Conservation (phyloP, 2,888 invertebrate species). For the Galerucella nymphaeae region DNA sequence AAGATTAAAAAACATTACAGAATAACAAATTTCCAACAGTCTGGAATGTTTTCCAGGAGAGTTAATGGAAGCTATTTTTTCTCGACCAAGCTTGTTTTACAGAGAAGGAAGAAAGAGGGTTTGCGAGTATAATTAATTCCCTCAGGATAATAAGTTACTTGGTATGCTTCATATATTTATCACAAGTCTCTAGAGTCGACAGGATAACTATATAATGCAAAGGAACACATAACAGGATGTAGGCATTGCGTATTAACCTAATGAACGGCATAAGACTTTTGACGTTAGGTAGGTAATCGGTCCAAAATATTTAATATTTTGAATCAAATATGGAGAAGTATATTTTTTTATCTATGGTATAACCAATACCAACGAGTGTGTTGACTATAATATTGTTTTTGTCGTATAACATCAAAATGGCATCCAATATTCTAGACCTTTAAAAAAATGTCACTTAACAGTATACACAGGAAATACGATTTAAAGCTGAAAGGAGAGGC, state of each 20-base stretch:
- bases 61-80: constrained; percentile 35
- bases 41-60: constrained; percentile 20
- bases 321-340: too few relatives aligned
- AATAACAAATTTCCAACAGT: constrained; percentile 21
- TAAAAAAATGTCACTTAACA: too few relatives aligned
- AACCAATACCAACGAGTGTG: too few relatives aligned
- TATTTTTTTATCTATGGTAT: too few relatives aligned
- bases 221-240: constrained; percentile 44
- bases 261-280: constrained; percentile 27
- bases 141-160: constrained; percentile 61
- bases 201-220: constrained; percentile 57
- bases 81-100: not conserved
- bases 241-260: constrained; percentile 41
- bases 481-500: too few relatives aligned
- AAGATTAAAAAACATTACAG: constrained; percentile 26
- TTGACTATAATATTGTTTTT: too few relatives aligned
- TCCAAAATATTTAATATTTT: not conserved
- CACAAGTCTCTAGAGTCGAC: constrained; percentile 57
- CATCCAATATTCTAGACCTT: too few relatives aligned
- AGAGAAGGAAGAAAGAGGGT: constrained; percentile 36
- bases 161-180: constrained; percentile 60
- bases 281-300: constrained; percentile 6
- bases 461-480: too few relatives aligned
- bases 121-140: constrained; percentile 55
- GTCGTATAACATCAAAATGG: too few relatives aligned